Percentiles rank a stretch among this genome's conserved stretches.
Conservation (phyloP, 1,140 invertebrate species). For the Nasonia longicornis region DNA sequence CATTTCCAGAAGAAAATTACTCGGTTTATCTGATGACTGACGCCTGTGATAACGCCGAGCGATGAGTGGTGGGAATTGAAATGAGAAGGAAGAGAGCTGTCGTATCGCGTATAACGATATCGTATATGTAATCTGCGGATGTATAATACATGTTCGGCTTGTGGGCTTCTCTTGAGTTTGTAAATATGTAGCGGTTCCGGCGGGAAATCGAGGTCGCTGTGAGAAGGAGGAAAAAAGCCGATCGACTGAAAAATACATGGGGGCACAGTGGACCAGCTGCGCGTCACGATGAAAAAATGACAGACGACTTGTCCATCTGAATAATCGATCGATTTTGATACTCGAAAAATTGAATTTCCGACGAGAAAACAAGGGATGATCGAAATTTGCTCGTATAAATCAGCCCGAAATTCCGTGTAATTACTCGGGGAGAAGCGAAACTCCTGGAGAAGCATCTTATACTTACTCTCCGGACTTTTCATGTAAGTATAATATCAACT, state of each 20-base stretch:
- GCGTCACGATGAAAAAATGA: neutral
- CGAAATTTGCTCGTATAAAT: neutral
- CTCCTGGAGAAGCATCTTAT: neutral
- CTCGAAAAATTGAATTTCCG: neutral
- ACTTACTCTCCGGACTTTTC: neutral
- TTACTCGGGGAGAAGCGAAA: slow-evolving; percentile 7
- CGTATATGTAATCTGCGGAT: neutral
- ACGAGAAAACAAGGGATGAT: neutral
- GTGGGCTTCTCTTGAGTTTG: too few relatives aligned
- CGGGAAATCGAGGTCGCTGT: neutral
- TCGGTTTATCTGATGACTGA: neutral
- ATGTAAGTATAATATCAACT: slow-evolving; percentile 11
- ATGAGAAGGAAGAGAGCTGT: neutral
- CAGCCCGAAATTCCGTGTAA: neutral
- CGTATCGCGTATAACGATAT: neutral
- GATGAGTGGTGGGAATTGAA: neutral
- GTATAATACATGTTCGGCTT: too few relatives aligned
- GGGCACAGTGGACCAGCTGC: neutral
- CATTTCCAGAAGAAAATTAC: neutral
- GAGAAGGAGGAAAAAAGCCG: neutral
- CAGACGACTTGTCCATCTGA: neutral
- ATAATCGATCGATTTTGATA: neutral
- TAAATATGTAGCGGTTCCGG: neutral
- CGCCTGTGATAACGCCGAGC: too few relatives aligned
- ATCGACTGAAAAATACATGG: neutral